Percentiles rank a stretch among this genome's conserved stretches.
These are phyloP conservation scores for Camarhynchus parvulus DNA, from an alignment of 2,113 vertebrate species.

Conservation along the genomic window DNA sequence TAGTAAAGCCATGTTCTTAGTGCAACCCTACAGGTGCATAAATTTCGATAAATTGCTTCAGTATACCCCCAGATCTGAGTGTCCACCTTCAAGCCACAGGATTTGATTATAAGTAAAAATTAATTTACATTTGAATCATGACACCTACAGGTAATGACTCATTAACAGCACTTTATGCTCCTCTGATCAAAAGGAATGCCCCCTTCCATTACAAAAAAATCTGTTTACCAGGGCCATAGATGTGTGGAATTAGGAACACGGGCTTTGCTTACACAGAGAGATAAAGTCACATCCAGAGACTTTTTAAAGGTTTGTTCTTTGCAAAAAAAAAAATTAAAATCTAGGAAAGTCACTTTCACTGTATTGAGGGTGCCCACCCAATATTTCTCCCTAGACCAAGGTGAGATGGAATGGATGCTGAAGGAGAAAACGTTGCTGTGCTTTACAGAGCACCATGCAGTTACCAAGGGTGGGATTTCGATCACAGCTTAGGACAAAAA, in stretches of 20 bases:
- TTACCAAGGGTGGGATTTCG: neutral
- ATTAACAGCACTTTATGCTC: neutral
- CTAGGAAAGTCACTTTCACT: neutral
- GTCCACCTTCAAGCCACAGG: constrained; percentile 52
- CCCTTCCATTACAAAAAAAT: neutral
- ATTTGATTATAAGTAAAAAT: constrained; percentile 62
- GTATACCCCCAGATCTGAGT: constrained; percentile 39
- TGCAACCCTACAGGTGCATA: constrained; percentile 5
- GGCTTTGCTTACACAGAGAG: neutral
- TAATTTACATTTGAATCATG: constrained; percentile 28
- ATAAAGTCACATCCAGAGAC: neutral
- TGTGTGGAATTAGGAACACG: neutral
- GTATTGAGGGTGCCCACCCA: neutral
- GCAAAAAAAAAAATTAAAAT: neutral
- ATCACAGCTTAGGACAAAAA: neutral
- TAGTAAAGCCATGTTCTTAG: constrained; percentile 45
- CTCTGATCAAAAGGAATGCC: neutral
- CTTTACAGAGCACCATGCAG: neutral
- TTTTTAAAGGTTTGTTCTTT: neutral
- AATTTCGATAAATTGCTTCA: constrained; percentile 45
- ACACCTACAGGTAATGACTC: constrained; percentile 27
- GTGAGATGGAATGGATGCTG: neutral
- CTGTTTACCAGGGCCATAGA: neutral
- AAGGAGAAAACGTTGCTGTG: neutral
- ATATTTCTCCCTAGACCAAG: neutral